Evolutionary conservation across 2,797 vertebrate species (phyloP), one percentile per base, ranked within the genome.

Genomic region (Falco novaeseelandiae): DNA sequence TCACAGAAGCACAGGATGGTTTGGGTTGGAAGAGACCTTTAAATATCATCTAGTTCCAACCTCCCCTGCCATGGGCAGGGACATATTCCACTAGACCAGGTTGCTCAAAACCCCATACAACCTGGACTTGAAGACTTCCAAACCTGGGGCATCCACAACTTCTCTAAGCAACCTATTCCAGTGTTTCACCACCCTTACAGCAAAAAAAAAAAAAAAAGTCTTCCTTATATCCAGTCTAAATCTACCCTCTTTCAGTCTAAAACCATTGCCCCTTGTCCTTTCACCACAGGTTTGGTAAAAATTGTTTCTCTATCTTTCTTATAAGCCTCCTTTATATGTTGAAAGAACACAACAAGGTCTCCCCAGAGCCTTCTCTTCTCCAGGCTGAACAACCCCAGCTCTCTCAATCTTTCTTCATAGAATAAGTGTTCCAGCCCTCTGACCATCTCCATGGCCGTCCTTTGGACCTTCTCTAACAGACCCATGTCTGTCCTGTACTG

Each of bases 91-190:
- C 29, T n/a, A 70, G 19, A 51, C 13, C 11, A 70, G 9, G 4
- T 20, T n/a, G 2, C 42, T 58, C 20, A 81, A 87, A 91, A 11
- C 1, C 3, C 9, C 25, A n/a, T 30, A 21, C 25, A 36, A 2
- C 16, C 54, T 76, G 46, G 2, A 5, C 59, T 65, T 57, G 32
- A 61, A 30, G 7, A 19, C 16, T 62, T 55, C 12, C 23, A 74
- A 12, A 10, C 8, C 36, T 0, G 0, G 6, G 17, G 2, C n/a
- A 58, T 17, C 7, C 32, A 49, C 14, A 73, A 4, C 10, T 49
- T n/a, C 58, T 70, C 15, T n/a, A 7, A 23, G 21, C 32, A 73
- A n/a, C 10, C 5, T 36, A 5, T 46, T 77, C 17, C 32, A 58
- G 2, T 38, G 22, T n/a, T 32, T 79, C 7, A 88, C n/a, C 7